Percentiles rank a stretch among this genome's conserved stretches.
Evolutionary conservation across 2,797 vertebrate species (phyloP).

Genomic region (Siniperca undulata): DNA sequence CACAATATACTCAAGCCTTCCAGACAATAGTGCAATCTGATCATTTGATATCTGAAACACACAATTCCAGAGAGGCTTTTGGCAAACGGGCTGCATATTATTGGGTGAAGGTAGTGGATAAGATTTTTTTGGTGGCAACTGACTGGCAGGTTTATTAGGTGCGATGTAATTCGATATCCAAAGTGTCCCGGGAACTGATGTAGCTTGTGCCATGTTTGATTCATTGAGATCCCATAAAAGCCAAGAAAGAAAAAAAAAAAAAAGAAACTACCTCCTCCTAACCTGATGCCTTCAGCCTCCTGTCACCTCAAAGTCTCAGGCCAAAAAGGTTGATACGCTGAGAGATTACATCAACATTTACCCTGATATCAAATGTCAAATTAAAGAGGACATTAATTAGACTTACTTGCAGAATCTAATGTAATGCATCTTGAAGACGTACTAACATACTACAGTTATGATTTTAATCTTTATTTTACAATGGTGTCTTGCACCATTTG

Average conservation of each 20-base stretch:
- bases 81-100: conserved; percentile 61
- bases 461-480: background rate
- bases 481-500: background rate
- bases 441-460: background rate
- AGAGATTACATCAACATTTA: conserved; percentile 41
- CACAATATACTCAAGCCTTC: conserved; percentile 49
- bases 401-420: conserved; percentile 3
- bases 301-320: conserved; percentile 38
- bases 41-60: conserved; percentile 64
- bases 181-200: conserved; percentile 58
- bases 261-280: background rate
- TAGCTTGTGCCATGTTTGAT: conserved; percentile 53
- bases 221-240: conserved; percentile 54
- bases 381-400: conserved; percentile 38
- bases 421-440: background rate
- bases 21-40: conserved; percentile 58
- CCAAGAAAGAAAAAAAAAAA: conserved; percentile 1
- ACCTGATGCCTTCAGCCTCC: conserved; percentile 28
- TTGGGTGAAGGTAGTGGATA: conserved; percentile 53
- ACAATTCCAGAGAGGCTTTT: conserved; percentile 58
- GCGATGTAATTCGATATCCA: conserved; percentile 63
- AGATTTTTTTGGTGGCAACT: conserved; percentile 55
- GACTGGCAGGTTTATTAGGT: conserved; percentile 75
- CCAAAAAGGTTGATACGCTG: conserved; percentile 34
- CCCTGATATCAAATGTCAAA: conserved; percentile 47